Evolutionary conservation across 2,113 vertebrate genomes (phyloP).

Genomic region (Ibidorhyncha struthersii): DNA sequence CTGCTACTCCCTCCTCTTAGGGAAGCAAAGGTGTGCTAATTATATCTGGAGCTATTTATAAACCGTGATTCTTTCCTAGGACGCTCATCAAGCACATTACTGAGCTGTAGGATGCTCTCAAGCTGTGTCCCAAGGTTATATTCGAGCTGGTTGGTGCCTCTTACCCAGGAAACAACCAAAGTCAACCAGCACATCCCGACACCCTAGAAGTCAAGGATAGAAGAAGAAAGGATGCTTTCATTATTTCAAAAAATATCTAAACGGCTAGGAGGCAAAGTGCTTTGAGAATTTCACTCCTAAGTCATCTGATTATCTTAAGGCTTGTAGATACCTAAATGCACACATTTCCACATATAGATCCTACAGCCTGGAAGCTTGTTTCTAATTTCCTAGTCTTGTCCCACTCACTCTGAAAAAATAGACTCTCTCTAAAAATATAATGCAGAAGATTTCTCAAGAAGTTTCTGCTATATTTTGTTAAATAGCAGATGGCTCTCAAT

Average conservation of each 20-base stretch:
- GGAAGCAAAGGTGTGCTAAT: background rate
- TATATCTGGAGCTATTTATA: background rate
- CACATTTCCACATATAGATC: background rate
- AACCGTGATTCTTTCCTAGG: background rate
- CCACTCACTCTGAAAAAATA: background rate
- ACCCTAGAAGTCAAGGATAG: background rate
- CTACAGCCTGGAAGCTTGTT: background rate
- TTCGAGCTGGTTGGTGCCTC: background rate
- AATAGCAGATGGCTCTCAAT: background rate
- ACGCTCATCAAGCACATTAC: background rate
- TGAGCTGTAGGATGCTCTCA: rapidly evolving
- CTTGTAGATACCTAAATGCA: background rate
- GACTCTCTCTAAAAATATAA: background rate
- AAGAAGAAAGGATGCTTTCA: background rate
- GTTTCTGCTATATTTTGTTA: background rate
- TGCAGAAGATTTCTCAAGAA: background rate
- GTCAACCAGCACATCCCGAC: background rate
- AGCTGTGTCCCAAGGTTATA: background rate
- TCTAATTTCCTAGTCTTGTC: background rate
- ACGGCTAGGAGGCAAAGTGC: background rate
- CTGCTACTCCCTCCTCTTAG: background rate
- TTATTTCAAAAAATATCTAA: background rate
- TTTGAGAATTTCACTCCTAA: background rate
- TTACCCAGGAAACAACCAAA: background rate
- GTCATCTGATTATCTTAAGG: background rate